These are phyloP conservation scores for Podargus strigoides DNA, from an alignment of 2,797 vertebrate species.

Conservation along the genomic window DNA sequence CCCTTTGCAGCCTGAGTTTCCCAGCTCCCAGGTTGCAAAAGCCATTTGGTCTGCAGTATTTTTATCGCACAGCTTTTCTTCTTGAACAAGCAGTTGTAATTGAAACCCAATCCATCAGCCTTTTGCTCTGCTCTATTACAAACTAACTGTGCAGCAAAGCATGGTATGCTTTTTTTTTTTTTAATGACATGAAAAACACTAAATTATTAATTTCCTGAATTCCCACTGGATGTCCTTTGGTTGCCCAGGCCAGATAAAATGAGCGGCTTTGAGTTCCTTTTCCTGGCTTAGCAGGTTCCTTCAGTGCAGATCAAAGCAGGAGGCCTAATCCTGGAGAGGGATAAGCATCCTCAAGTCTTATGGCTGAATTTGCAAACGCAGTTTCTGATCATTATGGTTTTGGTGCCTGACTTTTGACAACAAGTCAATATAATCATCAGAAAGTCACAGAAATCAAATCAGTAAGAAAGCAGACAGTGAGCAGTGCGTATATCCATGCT, in stretches of 20 bases:
- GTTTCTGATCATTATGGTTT: neutral
- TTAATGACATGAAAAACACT: neutral
- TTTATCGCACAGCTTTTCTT: neutral
- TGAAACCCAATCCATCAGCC: neutral
- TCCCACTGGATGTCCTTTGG: neutral
- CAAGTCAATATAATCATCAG: neutral
- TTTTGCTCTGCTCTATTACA: neutral
- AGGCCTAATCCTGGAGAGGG: neutral
- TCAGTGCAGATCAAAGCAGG: neutral
- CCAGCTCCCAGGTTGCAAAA: neutral
- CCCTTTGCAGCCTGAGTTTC: neutral
- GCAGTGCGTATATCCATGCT: neutral
- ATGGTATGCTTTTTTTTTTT: neutral
- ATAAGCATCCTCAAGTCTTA: neutral
- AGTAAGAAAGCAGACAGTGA: neutral
- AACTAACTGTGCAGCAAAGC: neutral
- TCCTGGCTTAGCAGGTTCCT: neutral
- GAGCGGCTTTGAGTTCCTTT: neutral
- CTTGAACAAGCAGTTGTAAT: neutral
- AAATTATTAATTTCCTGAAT: constrained; percentile 1
- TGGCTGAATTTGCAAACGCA: neutral
- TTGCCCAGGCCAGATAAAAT: neutral
- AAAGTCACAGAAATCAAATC: neutral
- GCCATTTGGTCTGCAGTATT: neutral
- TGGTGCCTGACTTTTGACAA: neutral